These are phyloP conservation scores for Hypotaenidia okinawae DNA, from an alignment of 2,797 vertebrate genomes.

Conservation along the genomic window DNA sequence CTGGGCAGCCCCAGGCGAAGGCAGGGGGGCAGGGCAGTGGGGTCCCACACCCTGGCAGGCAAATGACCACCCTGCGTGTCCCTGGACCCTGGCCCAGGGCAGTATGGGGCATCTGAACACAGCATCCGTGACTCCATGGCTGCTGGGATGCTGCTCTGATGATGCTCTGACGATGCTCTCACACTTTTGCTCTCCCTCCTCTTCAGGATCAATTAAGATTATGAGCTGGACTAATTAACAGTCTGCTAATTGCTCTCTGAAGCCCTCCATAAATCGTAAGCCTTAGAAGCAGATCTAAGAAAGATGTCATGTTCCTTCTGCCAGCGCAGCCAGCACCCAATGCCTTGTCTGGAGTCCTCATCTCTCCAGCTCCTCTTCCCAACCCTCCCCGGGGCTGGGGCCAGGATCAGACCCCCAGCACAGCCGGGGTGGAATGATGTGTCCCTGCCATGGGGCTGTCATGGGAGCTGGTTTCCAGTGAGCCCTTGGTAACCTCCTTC, in stretches of 20 bases:
- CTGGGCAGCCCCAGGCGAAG: fast-evolving
- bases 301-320: not conserved
- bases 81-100: fast-evolving
- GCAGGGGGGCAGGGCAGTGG: fast-evolving
- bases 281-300: not conserved
- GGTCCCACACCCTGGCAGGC: fast-evolving
- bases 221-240: conserved; percentile 19
- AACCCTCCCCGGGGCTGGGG: fast-evolving
- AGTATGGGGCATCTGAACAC: fast-evolving
- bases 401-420: fast-evolving
- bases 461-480: not conserved
- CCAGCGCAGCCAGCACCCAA: not conserved
- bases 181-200: not conserved
- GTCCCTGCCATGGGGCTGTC: fast-evolving
- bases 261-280: not conserved
- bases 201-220: conserved; percentile 12
- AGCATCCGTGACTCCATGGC: fast-evolving
- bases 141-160: fast-evolving
- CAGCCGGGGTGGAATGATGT: fast-evolving
- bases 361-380: not conserved
- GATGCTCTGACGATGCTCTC: fast-evolving
- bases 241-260: conserved; percentile 11
- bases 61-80: not conserved
- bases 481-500: not conserved
- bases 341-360: fast-evolving